phyloP scores from a whole-genome alignment of 2,113 vertebrate genomes.

The Indicator indicator region DNA sequence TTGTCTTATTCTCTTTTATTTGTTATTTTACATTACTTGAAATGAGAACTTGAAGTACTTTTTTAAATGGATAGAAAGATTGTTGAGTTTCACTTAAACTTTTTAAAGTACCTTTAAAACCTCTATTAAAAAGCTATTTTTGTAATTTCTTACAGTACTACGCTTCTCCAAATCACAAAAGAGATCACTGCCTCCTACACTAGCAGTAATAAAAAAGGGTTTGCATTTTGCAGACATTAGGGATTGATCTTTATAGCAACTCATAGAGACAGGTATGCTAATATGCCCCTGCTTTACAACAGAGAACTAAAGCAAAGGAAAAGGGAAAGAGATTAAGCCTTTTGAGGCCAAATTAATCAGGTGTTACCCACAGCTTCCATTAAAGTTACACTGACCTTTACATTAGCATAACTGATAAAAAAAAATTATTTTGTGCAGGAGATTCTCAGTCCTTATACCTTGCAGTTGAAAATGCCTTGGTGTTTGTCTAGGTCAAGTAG shows the following conservation, averaged over 20 bases:
- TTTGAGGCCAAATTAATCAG: not conserved
- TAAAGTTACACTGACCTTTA: not conserved
- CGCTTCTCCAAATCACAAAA: slow-evolving; percentile 61
- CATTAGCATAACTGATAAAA: not conserved
- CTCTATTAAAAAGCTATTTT: slow-evolving; percentile 72
- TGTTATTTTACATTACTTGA: slow-evolving; percentile 51
- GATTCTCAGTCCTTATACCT: not conserved
- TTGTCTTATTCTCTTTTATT: slow-evolving; percentile 16
- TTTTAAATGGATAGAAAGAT: slow-evolving; percentile 47
- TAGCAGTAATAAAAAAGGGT: slow-evolving; percentile 48
- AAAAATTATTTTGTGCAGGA: not conserved
- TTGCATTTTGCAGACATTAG: slow-evolving; percentile 57
- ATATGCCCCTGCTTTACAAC: slow-evolving; percentile 26
- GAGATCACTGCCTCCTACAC: slow-evolving; percentile 64
- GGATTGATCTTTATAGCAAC: slow-evolving; percentile 57
- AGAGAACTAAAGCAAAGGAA: slow-evolving; percentile 21
- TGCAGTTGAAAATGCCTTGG: not conserved
- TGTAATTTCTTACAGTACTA: slow-evolving; percentile 49
- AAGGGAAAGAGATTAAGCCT: not conserved
- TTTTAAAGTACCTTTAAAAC: slow-evolving; percentile 51
- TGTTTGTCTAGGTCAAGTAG: not conserved
- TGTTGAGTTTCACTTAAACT: slow-evolving; percentile 46
- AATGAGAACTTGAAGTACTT: slow-evolving; percentile 44
- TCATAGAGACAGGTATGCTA: not conserved
- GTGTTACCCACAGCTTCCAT: not conserved